Percentiles rank a stretch among this genome's conserved stretches.
Conservation (phyloP, 2,888 invertebrate genomes). For the Chymomyza procnemis region DNA sequence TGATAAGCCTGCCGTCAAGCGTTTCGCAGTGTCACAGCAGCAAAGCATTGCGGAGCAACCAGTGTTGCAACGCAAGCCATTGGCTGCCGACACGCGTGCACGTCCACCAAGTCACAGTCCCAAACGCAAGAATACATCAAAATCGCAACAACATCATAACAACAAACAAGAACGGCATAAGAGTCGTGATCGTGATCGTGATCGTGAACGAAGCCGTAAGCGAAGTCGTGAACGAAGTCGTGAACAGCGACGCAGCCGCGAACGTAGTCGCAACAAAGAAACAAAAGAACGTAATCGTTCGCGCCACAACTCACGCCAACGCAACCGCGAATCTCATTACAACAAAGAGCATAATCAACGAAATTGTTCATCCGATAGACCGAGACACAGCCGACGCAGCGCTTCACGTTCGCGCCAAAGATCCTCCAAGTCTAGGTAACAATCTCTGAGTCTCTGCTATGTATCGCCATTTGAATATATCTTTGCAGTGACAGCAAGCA, state of each 20-base stretch:
- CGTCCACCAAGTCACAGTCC: constrained; percentile 7
- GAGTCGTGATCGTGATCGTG: constrained; percentile 6
- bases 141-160: background rate
- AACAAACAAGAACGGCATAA: background rate
- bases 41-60: background rate
- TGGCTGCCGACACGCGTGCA: background rate
- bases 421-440: background rate
- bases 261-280: constrained; percentile 5
- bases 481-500: background rate
- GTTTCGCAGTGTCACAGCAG: background rate
- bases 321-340: background rate
- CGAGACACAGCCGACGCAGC: background rate
- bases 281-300: background rate
- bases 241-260: constrained; percentile 19
- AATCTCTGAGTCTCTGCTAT: background rate
- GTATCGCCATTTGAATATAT: background rate
- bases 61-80: background rate
- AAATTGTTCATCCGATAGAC: background rate
- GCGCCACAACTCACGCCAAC: background rate
- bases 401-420: background rate
- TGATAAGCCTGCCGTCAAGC: background rate
- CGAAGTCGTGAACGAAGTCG: background rate
- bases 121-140: background rate
- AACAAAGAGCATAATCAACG: too few relatives aligned
- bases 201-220: background rate